phyloP scores from a whole-genome alignment of 2,113 vertebrate species.

The Guaruba guarouba region DNA sequence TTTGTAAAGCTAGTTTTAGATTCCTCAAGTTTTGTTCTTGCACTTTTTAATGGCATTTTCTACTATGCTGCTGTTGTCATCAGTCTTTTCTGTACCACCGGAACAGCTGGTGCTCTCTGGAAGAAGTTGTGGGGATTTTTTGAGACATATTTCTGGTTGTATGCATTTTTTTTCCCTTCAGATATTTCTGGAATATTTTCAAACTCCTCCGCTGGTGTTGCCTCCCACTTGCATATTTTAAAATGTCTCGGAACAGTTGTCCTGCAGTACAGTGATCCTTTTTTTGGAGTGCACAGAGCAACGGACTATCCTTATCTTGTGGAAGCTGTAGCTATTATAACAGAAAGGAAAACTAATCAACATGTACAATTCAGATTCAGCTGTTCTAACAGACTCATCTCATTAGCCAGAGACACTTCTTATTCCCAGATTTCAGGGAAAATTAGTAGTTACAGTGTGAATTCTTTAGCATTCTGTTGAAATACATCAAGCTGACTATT shows the following conservation, averaged over 20 bases:
- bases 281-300: neutral
- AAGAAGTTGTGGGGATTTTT: neutral
- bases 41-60: neutral
- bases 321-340: neutral
- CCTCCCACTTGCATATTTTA: neutral
- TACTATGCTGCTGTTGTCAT: neutral
- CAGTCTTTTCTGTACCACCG: neutral
- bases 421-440: conserved; percentile 1
- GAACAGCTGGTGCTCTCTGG: neutral
- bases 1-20: neutral
- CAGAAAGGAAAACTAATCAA: no score
- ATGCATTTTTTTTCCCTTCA: neutral
- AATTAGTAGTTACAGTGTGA: neutral
- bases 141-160: neutral
- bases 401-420: conserved; percentile 7
- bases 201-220: neutral
- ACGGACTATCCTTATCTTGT: neutral
- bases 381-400: neutral
- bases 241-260: neutral
- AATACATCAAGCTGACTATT: neutral
- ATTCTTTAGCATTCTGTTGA: neutral
- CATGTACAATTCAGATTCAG: neutral
- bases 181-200: neutral
- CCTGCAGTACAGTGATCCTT: neutral
- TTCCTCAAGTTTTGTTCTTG: neutral